These are phyloP conservation scores for Osmerus mordax DNA, from an alignment of 2,113 vertebrate genomes.

Conservation along the genomic window DNA sequence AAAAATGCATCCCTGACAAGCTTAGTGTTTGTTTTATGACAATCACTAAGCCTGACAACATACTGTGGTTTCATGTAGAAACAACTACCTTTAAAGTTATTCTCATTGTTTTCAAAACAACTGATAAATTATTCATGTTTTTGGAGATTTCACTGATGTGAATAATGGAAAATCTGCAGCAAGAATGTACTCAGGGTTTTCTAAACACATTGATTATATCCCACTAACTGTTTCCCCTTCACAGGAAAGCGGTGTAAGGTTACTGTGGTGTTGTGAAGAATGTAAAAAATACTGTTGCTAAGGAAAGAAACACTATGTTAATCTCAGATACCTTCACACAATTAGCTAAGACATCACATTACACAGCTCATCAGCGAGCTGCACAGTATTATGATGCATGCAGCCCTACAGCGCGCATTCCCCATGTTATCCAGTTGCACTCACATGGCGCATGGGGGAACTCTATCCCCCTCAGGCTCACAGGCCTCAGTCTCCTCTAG, in stretches of 20 bases:
- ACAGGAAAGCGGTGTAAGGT: conserved; percentile 9
- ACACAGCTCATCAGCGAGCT: too few species aligned
- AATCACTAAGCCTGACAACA: too few species aligned
- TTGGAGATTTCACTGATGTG: conserved; percentile 16
- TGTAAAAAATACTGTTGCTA: neutral
- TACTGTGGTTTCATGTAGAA: too few species aligned
- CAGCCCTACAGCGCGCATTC: neutral
- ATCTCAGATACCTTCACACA: neutral
- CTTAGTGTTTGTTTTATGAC: too few species aligned
- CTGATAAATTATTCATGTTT: too few species aligned
- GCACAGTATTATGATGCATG: too few species aligned
- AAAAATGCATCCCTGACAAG: neutral
- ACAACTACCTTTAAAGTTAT: too few species aligned
- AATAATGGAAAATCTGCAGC: conserved; percentile 33
- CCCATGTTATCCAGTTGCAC: conserved; percentile 44
- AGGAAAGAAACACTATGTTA: conserved; percentile 4
- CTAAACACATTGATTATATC: conserved; percentile 10
- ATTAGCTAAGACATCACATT: too few species aligned
- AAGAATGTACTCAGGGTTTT: conserved; percentile 22
- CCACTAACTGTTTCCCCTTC: neutral
- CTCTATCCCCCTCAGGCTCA: conserved; percentile 71
- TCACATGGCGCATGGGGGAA: conserved; percentile 85
- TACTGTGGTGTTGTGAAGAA: conserved; percentile 8
- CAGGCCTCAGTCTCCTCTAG: conserved; percentile 83
- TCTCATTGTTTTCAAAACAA: too few species aligned